Evolutionary conservation across 2,888 invertebrate species (phyloP), one percentile per base, ranked within the genome.

Genomic region (Drosophila buzzatii): DNA sequence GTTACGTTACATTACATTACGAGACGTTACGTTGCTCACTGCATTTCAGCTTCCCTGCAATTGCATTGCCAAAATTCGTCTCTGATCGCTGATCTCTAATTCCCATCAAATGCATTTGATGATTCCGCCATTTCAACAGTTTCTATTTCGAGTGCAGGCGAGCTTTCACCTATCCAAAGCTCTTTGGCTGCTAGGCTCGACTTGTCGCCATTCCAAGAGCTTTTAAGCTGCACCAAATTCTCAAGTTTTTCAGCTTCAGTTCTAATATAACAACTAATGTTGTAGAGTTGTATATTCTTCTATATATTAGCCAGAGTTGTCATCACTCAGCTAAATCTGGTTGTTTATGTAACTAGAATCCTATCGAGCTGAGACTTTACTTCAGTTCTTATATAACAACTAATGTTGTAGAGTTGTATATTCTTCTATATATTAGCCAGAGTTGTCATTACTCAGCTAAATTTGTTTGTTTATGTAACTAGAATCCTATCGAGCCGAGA

Each of bases 61-160:
- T 8, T 16, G 9, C 64, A 45, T 51, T 79, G 80, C 60, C 79
- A 75, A 79, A 56, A 31, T 56, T 59, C 53, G 27, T 31, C 41
- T 18, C n/a, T 41, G 9, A 16, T 20, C 45, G 3, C 47, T 45
- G 2, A 45, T 45, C 52, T 16, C 16, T 2, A 3, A 8, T 33
- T 9, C 20, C 20, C 52, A 35, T 52, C 35, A 20, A 35, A 52
- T 35, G 52, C 35, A 18, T 18, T 14, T 20, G 52, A 9, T 37
- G 23, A 37, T 53, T 53, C 6, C 37, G 2, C 23, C 39, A 23
- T 39, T 53, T 53, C 53, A 53, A n/a, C 39, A 53, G 7, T 18
- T 51, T 51, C 51, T 33, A 49, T 49, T 47, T 47, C 16, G 16
- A 47, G 16, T 45, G 45, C 27, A 16, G 3, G 2, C 9, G 47